Conservation (phyloP, 2,888 invertebrate species). For the Synergus umbraculus region DNA sequence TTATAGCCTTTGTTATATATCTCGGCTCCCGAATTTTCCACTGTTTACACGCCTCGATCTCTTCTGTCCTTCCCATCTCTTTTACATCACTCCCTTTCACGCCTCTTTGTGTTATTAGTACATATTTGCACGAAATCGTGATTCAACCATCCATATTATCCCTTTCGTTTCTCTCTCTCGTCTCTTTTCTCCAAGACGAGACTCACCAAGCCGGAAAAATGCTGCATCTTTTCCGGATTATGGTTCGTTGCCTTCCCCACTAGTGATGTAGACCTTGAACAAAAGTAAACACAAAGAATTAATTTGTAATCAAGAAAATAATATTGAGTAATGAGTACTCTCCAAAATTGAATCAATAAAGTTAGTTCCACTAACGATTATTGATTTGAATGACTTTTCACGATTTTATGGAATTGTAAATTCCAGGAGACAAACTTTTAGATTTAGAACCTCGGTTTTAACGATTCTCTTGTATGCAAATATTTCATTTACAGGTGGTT, state of each 20-base stretch:
- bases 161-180: not conserved
- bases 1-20: slow-evolving; percentile 42
- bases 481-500: not conserved
- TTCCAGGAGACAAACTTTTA: no score
- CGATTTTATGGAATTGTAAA: no score
- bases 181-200: not conserved
- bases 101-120: slow-evolving; percentile 31
- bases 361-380: no score
- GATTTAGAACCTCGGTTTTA: not conserved
- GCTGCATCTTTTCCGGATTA: slow-evolving; percentile 21
- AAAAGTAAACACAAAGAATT: not conserved
- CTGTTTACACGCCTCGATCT: slow-evolving; percentile 42
- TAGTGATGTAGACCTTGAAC: not conserved
- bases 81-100: slow-evolving; percentile 36
- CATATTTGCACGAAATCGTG: slow-evolving; percentile 27
- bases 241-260: slow-evolving; percentile 24
- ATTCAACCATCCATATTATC: slow-evolving; percentile 10
- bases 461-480: not conserved
- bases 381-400: no score
- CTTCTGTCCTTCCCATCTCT: not conserved
- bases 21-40: slow-evolving; percentile 44
- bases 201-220: slow-evolving; percentile 4
- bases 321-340: no score
- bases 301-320: not conserved
- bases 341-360: no score